Evolutionary conservation across 2,888 invertebrate species (phyloP).

Genomic region (Leptarthrus brevirostris): DNA sequence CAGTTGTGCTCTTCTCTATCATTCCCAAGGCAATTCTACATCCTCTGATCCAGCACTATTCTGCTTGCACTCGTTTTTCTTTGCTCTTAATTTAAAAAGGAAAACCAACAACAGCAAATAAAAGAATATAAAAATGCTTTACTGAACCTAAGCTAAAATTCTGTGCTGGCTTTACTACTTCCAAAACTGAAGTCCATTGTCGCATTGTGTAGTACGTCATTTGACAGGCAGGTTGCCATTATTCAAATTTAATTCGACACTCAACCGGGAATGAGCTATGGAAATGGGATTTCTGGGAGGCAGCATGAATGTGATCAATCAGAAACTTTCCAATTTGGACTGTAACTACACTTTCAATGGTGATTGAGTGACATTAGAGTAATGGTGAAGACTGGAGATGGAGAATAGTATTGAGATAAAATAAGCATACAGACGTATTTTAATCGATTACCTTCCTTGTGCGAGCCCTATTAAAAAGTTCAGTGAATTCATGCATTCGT

Average conservation of each 20-base stretch:
- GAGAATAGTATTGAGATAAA: background rate
- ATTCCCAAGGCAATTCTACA: background rate
- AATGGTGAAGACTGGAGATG: background rate
- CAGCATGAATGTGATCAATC: conserved; percentile 43
- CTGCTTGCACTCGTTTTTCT: background rate
- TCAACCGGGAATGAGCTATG: conserved; percentile 44
- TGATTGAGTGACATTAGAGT: conserved; percentile 28
- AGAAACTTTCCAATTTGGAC: conserved; percentile 38
- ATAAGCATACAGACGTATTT: background rate
- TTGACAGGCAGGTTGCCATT: conserved; percentile 54
- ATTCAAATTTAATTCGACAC: conserved; percentile 55
- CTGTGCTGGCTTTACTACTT: conserved; percentile 1
- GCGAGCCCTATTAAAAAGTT: too few relatives aligned
- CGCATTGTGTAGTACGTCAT: conserved; percentile 49
- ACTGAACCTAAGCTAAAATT: background rate
- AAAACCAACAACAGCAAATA: background rate
- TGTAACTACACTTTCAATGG: conserved; percentile 5
- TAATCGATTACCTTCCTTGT: background rate
- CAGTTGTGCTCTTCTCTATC: background rate
- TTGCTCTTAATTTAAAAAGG: background rate
- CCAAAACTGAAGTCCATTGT: conserved; percentile 45
- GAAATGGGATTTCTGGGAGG: conserved; percentile 39
- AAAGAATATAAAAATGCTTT: conserved; percentile 4
- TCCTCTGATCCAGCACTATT: background rate
- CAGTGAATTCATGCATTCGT: too few relatives aligned